Percentiles rank a stretch among this genome's conserved stretches.
Evolutionary conservation across 2,797 vertebrate species (phyloP).

Genomic region (Protonibea diacanthus): DNA sequence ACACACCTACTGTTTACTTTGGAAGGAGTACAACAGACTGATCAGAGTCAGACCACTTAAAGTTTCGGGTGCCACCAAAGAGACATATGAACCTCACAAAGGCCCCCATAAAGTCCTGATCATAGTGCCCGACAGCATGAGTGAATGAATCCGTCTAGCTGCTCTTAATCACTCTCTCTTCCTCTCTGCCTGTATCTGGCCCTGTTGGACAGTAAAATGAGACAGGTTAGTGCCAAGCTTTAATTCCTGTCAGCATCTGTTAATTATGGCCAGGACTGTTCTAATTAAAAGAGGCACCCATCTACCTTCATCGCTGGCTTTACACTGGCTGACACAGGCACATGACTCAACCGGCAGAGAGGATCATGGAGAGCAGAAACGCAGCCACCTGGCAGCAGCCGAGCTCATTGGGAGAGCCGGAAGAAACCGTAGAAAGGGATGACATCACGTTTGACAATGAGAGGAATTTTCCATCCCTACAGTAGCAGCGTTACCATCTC

Average conservation of each 20-base stretch:
- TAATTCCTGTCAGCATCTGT: conserved; percentile 90
- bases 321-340: conserved; percentile 71
- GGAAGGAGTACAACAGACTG: conserved; percentile 43
- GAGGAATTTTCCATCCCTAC: conserved; percentile 68
- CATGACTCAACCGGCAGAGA: conserved; percentile 71
- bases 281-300: conserved; percentile 88
- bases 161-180: conserved; percentile 65
- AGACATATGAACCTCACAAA: conserved; percentile 64
- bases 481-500: not conserved
- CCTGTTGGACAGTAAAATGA: conserved; percentile 82
- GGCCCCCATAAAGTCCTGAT: conserved; percentile 58
- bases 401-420: conserved; percentile 57
- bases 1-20: conserved; percentile 75
- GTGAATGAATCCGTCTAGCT: conserved; percentile 61
- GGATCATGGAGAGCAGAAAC: conserved; percentile 62
- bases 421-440: conserved; percentile 72
- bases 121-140: conserved; percentile 35
- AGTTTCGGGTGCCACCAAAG: conserved; percentile 59
- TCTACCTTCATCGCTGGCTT: conserved; percentile 81
- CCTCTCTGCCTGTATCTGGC: conserved; percentile 69
- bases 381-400: conserved; percentile 66
- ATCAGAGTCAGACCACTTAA: conserved; percentile 56
- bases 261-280: conserved; percentile 87
- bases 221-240: conserved; percentile 84
- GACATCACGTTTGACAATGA: conserved; percentile 68